Evolutionary conservation across 1,140 invertebrate genomes (phyloP).

Genomic region (Apis cerana): DNA sequence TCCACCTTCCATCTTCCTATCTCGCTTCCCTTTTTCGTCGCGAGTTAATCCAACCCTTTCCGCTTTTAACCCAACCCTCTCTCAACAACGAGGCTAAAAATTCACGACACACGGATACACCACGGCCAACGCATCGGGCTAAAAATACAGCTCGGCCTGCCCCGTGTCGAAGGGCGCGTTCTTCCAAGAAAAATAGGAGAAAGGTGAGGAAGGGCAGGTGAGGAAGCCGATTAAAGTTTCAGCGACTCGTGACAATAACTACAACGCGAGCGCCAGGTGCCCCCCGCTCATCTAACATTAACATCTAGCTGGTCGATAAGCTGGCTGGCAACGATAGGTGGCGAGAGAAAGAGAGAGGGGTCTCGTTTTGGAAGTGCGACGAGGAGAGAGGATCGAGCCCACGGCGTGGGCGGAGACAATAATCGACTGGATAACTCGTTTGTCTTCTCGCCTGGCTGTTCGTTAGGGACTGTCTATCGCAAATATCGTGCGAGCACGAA

Average conservation of each 20-base stretch:
- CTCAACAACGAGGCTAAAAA: background rate
- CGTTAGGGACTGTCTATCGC: conserved; percentile 67
- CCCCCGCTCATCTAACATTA: conserved; percentile 64
- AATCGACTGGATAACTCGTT: conserved; percentile 68
- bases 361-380: background rate
- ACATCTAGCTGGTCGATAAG: conserved; percentile 62
- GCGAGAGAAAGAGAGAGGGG: background rate
- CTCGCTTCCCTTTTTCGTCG: no score
- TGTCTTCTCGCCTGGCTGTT: conserved; percentile 64
- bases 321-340: conserved; percentile 10
- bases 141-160: background rate
- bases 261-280: conserved; percentile 65
- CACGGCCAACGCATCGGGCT: background rate
- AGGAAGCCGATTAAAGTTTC: conserved; percentile 66
- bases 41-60: background rate
- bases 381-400: conserved; percentile 35
- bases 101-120: background rate
- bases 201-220: conserved; percentile 51
- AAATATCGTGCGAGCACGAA: conserved; percentile 66
- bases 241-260: conserved; percentile 63
- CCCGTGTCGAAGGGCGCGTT: conserved; percentile 32
- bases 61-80: background rate
- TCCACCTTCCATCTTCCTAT: no score
- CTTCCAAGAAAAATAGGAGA: conserved; percentile 54
- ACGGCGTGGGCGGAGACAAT: conserved; percentile 64